Base-by-base conservation (phyloP, 2,888 invertebrate genomes). In the Zygaena filipendulae region DNA sequence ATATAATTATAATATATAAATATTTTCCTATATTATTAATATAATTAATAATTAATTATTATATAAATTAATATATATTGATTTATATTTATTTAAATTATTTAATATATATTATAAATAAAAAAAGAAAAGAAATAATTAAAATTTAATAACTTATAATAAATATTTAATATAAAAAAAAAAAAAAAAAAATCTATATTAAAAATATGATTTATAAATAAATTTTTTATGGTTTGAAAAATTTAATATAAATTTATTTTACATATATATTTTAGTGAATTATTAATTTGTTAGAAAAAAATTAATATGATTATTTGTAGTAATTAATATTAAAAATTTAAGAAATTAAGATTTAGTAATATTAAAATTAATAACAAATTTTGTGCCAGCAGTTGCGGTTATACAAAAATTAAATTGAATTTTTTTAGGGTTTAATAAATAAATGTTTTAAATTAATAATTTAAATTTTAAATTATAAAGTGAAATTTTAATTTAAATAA, bases 331-430 rank as follows among this genome's bases (percentile, higher is more conserved):
- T 75, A 66, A 57, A 54, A 38, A 79, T 82, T 81, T 81, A 82
- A 72, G 70, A 70, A 81, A 77, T 81, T 82, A 81, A 79, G 82
- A 72, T 81, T 83, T 83, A 81, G 67, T 75, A 82, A 82, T 72
- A 69, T 68, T 50, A 48, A 53, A 61, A 83, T 70, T 81, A 82
- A 70, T 81, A 75, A 82, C 80, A 59, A 82, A 84, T 74, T 81
- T 84, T 84, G 84, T 84, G 84, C 84, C 84, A 86, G 85, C 85
- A 84, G 81, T 82, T 81, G 85, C 85, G 86, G 83, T 85, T 85
- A 86, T 50, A 84, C 85, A 82, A 77, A 75, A 74, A 52, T 80
- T 80, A 60, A 74, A 74, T 61, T 80, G 61, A 82, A 82, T 80
- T 74, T 69, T 75, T 59, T 81, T 34, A 33, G n/a, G n/a, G 38